phyloP scores from a whole-genome alignment of 1,140 invertebrate genomes.

The Octopus bimaculoides region DNA sequence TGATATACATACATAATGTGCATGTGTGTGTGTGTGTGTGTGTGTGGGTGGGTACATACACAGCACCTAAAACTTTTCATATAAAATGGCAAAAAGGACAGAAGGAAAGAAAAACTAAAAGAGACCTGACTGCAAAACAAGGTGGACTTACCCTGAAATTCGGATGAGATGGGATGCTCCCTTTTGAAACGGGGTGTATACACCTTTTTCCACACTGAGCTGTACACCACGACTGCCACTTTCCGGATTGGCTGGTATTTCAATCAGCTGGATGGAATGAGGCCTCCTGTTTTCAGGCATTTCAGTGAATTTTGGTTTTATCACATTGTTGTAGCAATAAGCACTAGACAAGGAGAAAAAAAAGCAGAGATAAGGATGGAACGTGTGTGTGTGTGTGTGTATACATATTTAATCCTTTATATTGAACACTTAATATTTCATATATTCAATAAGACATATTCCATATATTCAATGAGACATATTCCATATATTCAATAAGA shows the following conservation, averaged over 20 bases:
- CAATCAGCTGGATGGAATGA: constrained; percentile 77
- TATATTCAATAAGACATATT: too few species aligned
- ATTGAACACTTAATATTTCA: too few species aligned
- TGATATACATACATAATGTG: too few species aligned
- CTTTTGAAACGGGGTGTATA: not conserved
- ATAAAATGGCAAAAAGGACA: too few species aligned
- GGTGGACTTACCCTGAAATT: not conserved
- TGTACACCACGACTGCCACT: constrained; percentile 48
- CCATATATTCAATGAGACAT: too few species aligned
- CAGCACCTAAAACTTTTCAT: too few species aligned
- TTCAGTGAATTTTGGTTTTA: constrained; percentile 61
- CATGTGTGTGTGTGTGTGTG: not conserved
- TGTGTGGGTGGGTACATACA: too few species aligned
- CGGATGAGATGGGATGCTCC: constrained; percentile 9
- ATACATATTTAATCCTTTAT: too few species aligned
- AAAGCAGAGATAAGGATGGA: not conserved
- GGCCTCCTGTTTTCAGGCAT: constrained; percentile 61
- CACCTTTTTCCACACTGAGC: constrained; percentile 25
- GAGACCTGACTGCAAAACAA: not conserved
- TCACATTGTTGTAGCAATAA: constrained; percentile 66
- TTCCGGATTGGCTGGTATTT: constrained; percentile 66
- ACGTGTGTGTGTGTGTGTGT: too few species aligned
- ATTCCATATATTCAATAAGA: too few species aligned
- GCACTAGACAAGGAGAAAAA: constrained; percentile 58
- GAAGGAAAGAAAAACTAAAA: not conserved